Percentiles rank a stretch among this genome's conserved stretches.
Conservation (phyloP, 2,113 vertebrate genomes). For the Barnardius zonarius region DNA sequence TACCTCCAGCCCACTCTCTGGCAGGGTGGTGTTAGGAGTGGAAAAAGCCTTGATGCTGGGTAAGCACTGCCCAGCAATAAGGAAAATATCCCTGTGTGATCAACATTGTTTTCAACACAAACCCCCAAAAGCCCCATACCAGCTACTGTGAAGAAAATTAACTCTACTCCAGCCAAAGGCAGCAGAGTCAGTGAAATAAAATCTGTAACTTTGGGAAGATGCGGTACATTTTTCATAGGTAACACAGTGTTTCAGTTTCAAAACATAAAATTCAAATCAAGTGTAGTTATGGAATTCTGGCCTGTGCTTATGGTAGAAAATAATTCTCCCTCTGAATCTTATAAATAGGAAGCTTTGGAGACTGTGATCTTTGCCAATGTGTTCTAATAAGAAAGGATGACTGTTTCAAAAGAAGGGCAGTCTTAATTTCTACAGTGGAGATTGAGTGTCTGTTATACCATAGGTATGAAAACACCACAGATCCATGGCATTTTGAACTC, state of each 20-base stretch:
- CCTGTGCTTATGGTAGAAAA: background rate
- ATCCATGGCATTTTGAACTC: background rate
- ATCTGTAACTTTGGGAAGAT: background rate
- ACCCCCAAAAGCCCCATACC: background rate
- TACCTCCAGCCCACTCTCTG: rapidly evolving
- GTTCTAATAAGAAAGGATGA: background rate
- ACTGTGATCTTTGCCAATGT: background rate
- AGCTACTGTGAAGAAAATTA: background rate
- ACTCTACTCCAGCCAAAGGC: background rate
- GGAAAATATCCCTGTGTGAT: background rate
- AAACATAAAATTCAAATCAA: background rate
- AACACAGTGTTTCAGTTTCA: background rate
- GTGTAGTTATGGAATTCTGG: background rate
- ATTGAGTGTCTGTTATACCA: background rate
- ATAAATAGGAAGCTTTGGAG: background rate
- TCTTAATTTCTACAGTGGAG: background rate
- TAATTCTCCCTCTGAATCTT: background rate
- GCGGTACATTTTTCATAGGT: background rate
- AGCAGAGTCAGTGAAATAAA: background rate
- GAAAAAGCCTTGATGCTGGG: background rate
- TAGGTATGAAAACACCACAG: background rate
- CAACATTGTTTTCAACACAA: background rate
- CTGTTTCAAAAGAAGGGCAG: background rate
- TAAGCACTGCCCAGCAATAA: background rate
- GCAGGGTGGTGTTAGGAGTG: background rate